phyloP scores from a whole-genome alignment of 2,113 vertebrate genomes.

The Leuciscus idus region DNA sequence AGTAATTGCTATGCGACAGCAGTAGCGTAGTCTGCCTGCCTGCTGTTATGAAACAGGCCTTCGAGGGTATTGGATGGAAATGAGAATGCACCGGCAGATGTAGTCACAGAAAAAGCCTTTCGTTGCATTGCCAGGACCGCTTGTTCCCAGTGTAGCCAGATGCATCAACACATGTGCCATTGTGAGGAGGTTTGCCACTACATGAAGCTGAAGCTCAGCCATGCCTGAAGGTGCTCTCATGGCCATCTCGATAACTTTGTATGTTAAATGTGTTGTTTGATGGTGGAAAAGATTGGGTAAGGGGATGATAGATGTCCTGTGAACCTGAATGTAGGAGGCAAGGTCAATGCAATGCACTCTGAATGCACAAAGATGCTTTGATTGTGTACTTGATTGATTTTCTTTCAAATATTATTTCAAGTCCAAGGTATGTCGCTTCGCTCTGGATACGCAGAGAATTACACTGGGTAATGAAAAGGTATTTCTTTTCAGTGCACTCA shows the following conservation, averaged over 20 bases:
- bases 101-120: slow-evolving; percentile 16
- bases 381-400: slow-evolving; percentile 22
- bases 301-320: not conserved
- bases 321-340: not conserved
- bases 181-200: not conserved
- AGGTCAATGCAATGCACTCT: not conserved
- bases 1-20: slow-evolving; percentile 6
- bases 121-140: not conserved
- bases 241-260: slow-evolving; percentile 14
- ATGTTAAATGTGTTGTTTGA: slow-evolving; percentile 28
- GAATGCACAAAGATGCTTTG: not conserved
- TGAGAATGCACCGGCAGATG: slow-evolving; percentile 30
- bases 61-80: slow-evolving; percentile 37
- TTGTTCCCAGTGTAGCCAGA: slow-evolving; percentile 25
- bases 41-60: slow-evolving; percentile 40
- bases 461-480: not conserved
- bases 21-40: slow-evolving; percentile 23
- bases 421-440: not conserved
- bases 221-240: slow-evolving; percentile 15
- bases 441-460: not conserved
- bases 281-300: slow-evolving; percentile 13
- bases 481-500: not conserved
- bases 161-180: slow-evolving; percentile 11
- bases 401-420: slow-evolving; percentile 18
- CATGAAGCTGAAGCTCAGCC: slow-evolving; percentile 17